Evolutionary conservation across 2,113 vertebrate species (phyloP), one percentile per base, ranked within the genome.

Genomic region (Gadus macrocephalus): DNA sequence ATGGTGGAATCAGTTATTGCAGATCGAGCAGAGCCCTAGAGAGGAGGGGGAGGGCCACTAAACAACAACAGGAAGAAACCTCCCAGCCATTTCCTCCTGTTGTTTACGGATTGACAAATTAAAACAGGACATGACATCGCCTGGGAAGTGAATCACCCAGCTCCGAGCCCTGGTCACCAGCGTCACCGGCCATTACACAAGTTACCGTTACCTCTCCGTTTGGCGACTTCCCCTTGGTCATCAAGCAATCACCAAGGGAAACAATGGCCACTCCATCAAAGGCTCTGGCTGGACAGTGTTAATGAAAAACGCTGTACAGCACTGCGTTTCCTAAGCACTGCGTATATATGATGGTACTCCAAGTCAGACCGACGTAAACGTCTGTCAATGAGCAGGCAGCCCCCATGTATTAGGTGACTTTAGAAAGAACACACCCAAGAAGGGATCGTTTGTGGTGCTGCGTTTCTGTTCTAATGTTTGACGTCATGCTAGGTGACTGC

Each of bases 41-140:
- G 15, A n/a, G 55, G 55, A n/a, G 55, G 55, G 12, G 8, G 20
- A 16, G 31, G 53, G 8, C 61, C 25, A 49, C 49, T 62, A 67
- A 63, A 42, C 25, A 59, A 74, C 49, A 72, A 79, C 77, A 81
- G 83, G 75, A 85, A 77, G 59, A 64, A 72, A 56, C 16, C 64
- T 53, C 35, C 15, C 27, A 5, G 58, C 70, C 58, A 80, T 77
- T 88, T 91, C 87, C 88, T 78, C 70, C 1, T 59, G 66, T 85
- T 87, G 81, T 89, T 89, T 86, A 86, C 81, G 83, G 71, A 89
- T 79, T 55, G 70, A 64, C 62, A 53, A 82, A 64, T 77, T 68
- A 17, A 75, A 86, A 86, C 82, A 85, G 87, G 88, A 89, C 12
- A 49, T 89, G 83, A 89, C 62, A 31, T 87, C 88, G 89, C 66